Conservation (phyloP, 2,113 vertebrate species). For the Polypterus senegalus region DNA sequence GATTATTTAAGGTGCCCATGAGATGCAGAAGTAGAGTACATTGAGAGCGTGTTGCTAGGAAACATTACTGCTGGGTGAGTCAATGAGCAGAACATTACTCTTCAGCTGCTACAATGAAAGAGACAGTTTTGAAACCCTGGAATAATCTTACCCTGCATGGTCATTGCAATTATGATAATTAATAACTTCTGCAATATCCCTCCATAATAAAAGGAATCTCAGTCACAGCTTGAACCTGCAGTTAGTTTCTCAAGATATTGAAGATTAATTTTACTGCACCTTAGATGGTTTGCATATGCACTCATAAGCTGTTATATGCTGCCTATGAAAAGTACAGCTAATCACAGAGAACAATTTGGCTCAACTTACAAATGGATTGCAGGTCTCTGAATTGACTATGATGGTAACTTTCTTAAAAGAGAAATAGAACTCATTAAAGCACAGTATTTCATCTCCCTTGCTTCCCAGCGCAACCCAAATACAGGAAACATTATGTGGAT, state of each 20-base stretch:
- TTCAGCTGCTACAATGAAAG: slow-evolving; percentile 39
- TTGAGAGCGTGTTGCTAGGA: slow-evolving; percentile 49
- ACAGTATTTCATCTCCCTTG: too few relatives aligned
- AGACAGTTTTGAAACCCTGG: slow-evolving; percentile 31
- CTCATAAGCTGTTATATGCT: slow-evolving; percentile 23
- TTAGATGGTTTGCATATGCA: neutral
- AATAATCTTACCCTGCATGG: slow-evolving; percentile 41
- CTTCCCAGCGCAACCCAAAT: too few relatives aligned
- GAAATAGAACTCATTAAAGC: too few relatives aligned
- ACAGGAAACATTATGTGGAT: too few relatives aligned
- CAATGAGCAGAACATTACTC: slow-evolving; percentile 39
- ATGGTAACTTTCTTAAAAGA: too few relatives aligned
- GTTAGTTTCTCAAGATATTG: too few relatives aligned
- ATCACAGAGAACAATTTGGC: too few relatives aligned
- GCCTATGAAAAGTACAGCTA: slow-evolving; percentile 24
- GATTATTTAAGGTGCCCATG: slow-evolving; percentile 47
- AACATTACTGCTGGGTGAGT: slow-evolving; percentile 44
- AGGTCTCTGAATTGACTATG: too few relatives aligned
- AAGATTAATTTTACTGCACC: too few relatives aligned
- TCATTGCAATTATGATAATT: slow-evolving; percentile 47
- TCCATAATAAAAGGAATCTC: slow-evolving; percentile 19
- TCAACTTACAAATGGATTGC: too few relatives aligned
- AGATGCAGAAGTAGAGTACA: slow-evolving; percentile 40
- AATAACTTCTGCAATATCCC: slow-evolving; percentile 38
- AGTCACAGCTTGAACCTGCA: slow-evolving; percentile 6